Percentiles rank a stretch among this genome's conserved stretches.
phyloP scores from a whole-genome alignment of 2,113 vertebrate species.

The Eulemur macaco region DNA sequence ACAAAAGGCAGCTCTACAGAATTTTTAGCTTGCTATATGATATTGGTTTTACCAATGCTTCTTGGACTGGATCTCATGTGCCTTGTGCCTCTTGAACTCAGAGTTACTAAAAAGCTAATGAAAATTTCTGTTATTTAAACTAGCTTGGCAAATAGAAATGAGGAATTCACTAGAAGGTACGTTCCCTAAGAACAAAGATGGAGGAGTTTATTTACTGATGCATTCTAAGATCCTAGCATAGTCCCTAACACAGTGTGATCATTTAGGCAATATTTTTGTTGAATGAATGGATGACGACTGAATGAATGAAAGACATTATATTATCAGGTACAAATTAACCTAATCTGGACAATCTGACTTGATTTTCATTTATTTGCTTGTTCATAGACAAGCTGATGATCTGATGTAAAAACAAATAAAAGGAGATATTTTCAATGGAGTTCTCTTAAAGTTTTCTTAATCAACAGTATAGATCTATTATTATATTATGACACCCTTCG shows the following conservation, averaged over 20 bases:
- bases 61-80: not conserved
- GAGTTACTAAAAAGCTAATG: not conserved
- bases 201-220: not conserved
- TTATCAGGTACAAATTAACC: not conserved
- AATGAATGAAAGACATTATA: not conserved
- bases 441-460: not conserved
- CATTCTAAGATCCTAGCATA: not conserved
- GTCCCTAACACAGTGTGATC: not conserved
- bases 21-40: not conserved
- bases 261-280: not conserved
- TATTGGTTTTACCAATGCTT: not conserved
- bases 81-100: not conserved
- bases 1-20: not conserved
- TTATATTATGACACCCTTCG: not conserved
- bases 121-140: conserved; percentile 1
- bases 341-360: not conserved
- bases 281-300: not conserved
- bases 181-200: not conserved
- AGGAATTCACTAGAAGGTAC: not conserved
- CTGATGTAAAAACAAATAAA: not conserved
- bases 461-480: not conserved
- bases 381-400: not conserved
- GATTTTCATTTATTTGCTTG: not conserved
- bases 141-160: not conserved
- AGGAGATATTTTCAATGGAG: not conserved